Evolutionary conservation across 2,113 vertebrate genomes (phyloP), one percentile per base, ranked within the genome.

Genomic region (Eurypyga helias): DNA sequence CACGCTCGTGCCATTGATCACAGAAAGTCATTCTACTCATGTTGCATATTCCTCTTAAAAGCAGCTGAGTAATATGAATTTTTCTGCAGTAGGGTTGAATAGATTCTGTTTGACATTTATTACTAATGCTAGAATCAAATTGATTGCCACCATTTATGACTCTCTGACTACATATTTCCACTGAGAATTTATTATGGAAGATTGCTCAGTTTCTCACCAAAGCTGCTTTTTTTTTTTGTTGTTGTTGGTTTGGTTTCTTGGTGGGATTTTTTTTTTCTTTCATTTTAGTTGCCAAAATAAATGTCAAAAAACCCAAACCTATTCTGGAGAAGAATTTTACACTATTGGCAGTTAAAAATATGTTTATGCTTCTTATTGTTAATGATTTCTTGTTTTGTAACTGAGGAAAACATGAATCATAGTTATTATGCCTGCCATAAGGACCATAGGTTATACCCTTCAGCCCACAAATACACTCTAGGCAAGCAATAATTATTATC

Each of bases 381-480:
- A 14, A 34, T 1, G 10, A 58, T 36, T 66, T 60, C 66, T 18
- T 29, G 31, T 36, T 5, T 10, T 65, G 12, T 41, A 34, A 46
- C 17, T 38, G 23, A 45, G 20, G 23, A 45, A 49, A 33, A 45
- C 6, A 84, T 13, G 43, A 58, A 7, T n/a, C 75, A 15, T 25
- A 41, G 17, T 15, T 54, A 0, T 41, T 75, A 18, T 8, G 36
- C 8, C 28, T 77, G 45, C 51, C 2, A 0, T 10, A 8, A 62
- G 31, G 25, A 75, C 7, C 10, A 5, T 31, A 83, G 13, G 1
- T 52, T 58, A 29, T 45, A 41, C 10, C 15, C 38, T 48, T 28
- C 41, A 65, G 26, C 14, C 20, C 26, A 21, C 29, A 54, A 54
- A 24, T 9, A 8, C 9, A 16, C 19, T 54, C n/a, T 33, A 58